phyloP scores from a whole-genome alignment of 2,113 vertebrate species.

The Macrotus californicus region DNA sequence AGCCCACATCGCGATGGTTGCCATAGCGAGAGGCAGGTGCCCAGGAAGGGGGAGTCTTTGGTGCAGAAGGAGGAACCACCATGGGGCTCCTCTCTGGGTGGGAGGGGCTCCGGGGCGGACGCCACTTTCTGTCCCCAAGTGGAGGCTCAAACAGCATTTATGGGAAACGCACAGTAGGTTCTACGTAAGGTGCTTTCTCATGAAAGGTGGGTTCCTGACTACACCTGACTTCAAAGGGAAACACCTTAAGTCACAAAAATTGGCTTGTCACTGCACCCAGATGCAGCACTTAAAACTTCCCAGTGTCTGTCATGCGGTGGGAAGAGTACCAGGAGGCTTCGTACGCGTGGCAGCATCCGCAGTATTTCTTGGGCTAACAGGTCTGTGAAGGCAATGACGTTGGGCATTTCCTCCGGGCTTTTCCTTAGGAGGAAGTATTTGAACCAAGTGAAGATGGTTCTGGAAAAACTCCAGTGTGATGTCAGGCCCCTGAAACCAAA shows the following conservation, averaged over 20 bases:
- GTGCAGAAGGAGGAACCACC: fast-evolving
- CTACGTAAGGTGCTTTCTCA: background rate
- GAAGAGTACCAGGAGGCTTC: fast-evolving
- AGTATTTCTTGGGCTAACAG: too few species aligned
- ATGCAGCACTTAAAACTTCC: background rate
- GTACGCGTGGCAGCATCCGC: fast-evolving
- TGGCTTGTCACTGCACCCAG: background rate
- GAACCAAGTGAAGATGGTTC: too few species aligned
- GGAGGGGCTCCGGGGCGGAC: fast-evolving
- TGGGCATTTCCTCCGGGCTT: too few species aligned
- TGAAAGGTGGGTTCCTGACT: background rate
- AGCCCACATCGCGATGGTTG: fast-evolving
- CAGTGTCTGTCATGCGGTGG: background rate
- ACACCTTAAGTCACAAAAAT: background rate
- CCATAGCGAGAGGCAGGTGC: fast-evolving
- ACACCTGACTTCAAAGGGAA: background rate
- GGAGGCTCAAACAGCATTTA: background rate
- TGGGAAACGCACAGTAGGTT: fast-evolving
- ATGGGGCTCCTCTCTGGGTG: fast-evolving
- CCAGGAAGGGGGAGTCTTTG: fast-evolving
- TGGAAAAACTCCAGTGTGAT: too few species aligned
- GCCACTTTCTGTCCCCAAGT: too few species aligned
- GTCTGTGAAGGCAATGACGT: too few species aligned
- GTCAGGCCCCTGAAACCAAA: too few species aligned
- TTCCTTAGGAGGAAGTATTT: too few species aligned